These are phyloP conservation scores for Stichodactyla mertensii DNA, from an alignment of 64 coral and sea anemone species.

Conservation along the genomic window DNA sequence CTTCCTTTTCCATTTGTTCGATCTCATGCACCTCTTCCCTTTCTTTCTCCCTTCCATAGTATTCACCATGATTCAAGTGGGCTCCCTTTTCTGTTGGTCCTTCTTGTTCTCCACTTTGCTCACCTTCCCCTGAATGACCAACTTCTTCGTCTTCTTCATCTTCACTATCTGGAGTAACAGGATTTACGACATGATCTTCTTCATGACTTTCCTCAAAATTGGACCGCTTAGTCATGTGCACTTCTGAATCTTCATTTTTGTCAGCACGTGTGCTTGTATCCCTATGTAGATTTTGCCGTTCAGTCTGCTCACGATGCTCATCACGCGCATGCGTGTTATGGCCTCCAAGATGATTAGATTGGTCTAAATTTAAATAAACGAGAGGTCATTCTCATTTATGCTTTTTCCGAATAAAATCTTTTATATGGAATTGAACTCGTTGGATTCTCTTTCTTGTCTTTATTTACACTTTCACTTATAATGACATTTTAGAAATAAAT, in stretches of 20 bases:
- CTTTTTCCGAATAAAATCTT: background rate
- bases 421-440: background rate
- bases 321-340: background rate
- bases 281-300: background rate
- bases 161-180: background rate
- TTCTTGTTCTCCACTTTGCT: background rate
- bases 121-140: slow-evolving; percentile 4
- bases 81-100: background rate
- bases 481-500: too few species aligned
- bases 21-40: background rate
- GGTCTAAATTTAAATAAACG: background rate
- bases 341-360: background rate
- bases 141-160: background rate
- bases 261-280: background rate
- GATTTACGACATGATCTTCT: background rate
- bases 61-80: background rate
- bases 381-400: background rate
- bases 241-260: background rate
- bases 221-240: background rate
- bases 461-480: too few species aligned
- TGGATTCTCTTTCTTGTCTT: too few species aligned
- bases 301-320: background rate
- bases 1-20: background rate
- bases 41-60: background rate
- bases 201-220: background rate